Evolutionary conservation across 2,888 invertebrate species (phyloP).

Genomic region (Pantelozetes paolii): DNA sequence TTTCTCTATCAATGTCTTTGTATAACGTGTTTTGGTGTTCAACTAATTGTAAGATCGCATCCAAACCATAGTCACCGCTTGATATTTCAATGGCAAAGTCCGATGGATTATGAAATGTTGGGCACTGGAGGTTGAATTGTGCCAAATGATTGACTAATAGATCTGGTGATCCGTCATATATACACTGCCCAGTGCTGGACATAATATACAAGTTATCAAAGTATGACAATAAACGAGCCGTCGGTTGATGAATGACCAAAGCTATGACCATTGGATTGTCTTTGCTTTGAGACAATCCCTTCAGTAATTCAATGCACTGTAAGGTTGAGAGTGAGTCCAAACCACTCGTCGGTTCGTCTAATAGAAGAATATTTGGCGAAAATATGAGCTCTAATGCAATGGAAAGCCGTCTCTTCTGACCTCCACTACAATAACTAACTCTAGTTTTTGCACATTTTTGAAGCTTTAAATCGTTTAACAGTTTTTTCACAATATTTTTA

Average conservation of each 20-base stretch:
- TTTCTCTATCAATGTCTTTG: slow-evolving; percentile 4
- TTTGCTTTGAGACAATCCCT: slow-evolving; percentile 63
- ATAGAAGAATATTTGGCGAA: slow-evolving; percentile 54
- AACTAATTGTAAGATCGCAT: slow-evolving; percentile 37
- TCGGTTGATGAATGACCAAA: slow-evolving; percentile 86
- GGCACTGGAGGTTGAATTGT: slow-evolving; percentile 77
- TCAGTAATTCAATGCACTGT: slow-evolving; percentile 74
- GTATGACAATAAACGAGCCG: slow-evolving; percentile 76
- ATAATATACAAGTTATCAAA: slow-evolving; percentile 82
- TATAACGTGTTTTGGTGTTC: not conserved
- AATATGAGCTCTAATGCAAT: slow-evolving; percentile 75
- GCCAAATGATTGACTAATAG: slow-evolving; percentile 79
- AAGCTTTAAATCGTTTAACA: slow-evolving; percentile 16
- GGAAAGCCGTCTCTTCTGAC: slow-evolving; percentile 81
- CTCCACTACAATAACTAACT: slow-evolving; percentile 73
- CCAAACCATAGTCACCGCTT: slow-evolving; percentile 71
- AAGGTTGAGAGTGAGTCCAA: slow-evolving; percentile 82
- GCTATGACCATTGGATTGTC: slow-evolving; percentile 76
- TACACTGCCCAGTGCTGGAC: slow-evolving; percentile 71
- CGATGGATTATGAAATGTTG: slow-evolving; percentile 94
- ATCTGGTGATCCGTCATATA: slow-evolving; percentile 83
- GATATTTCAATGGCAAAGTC: slow-evolving; percentile 91
- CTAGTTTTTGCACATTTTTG: slow-evolving; percentile 66
- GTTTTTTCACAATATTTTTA: slow-evolving; percentile 11
- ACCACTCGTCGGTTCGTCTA: slow-evolving; percentile 61